A percentile compares a stretch with the other conserved stretches of the same genome.
Evolutionary conservation across 2,797 vertebrate species (phyloP).

Genomic region (Chelmon rostratus): DNA sequence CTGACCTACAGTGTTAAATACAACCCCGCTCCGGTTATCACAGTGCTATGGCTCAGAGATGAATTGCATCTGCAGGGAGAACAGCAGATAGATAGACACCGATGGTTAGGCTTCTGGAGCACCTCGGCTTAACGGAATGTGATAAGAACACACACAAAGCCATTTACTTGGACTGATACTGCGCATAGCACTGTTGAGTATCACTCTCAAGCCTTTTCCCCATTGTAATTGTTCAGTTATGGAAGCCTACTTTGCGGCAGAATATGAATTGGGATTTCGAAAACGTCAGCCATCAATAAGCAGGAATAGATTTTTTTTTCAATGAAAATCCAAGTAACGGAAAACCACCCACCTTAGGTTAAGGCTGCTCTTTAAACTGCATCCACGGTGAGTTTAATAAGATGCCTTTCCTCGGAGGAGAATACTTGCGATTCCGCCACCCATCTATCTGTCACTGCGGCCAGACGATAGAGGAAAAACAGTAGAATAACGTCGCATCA

Average conservation of each 20-base stretch:
- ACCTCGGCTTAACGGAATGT: conserved; percentile 31
- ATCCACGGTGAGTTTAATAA: conserved; percentile 67
- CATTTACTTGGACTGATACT: conserved; percentile 58
- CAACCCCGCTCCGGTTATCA: conserved; percentile 76
- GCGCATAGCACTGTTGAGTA: conserved; percentile 68
- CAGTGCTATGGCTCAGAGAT: conserved; percentile 76
- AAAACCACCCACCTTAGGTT: conserved; percentile 73
- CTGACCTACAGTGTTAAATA: conserved; percentile 75
- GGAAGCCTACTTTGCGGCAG: conserved; percentile 77
- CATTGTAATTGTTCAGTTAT: conserved; percentile 64
- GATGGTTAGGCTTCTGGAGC: conserved; percentile 46
- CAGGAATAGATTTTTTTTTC: conserved; percentile 5
- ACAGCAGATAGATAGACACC: conserved; percentile 59
- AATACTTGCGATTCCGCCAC: conserved; percentile 71
- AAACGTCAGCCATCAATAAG: conserved; percentile 46
- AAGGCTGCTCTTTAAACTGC: conserved; percentile 74
- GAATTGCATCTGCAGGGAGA: conserved; percentile 80
- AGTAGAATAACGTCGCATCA: conserved; percentile 77
- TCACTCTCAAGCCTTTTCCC: conserved; percentile 62
- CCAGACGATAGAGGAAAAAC: conserved; percentile 58
- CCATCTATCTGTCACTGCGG: conserved; percentile 76
- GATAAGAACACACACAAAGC: conserved; percentile 56
- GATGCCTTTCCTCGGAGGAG: conserved; percentile 62
- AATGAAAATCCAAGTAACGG: conserved; percentile 37
- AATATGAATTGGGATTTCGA: conserved; percentile 67